Conservation (phyloP, 2,797 vertebrate species). For the Cheirogaleus major region DNA sequence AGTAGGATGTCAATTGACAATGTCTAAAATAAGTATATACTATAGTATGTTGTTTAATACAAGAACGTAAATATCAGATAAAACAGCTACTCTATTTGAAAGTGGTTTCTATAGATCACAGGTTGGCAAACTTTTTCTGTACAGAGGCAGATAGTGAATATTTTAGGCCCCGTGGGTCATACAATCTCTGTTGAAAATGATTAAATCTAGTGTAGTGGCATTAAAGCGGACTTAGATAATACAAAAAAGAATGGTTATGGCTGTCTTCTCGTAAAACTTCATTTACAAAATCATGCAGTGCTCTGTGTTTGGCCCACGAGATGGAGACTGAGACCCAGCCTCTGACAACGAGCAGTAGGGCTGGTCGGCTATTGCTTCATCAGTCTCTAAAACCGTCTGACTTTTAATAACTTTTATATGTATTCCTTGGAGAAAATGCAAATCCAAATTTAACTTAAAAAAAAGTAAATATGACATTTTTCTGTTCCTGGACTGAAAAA, state of each 20-base stretch:
- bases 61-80: background rate
- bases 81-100: background rate
- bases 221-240: background rate
- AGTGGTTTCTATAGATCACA: background rate
- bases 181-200: no score
- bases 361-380: background rate
- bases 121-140: background rate
- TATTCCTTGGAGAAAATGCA: background rate
- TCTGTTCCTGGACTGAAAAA: background rate
- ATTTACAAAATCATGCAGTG: background rate
- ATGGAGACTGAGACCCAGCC: fast-evolving
- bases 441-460: background rate
- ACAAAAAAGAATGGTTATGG: background rate
- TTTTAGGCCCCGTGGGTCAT: background rate
- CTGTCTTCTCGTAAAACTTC: no score
- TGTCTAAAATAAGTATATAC: background rate
- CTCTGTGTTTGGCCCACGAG: fast-evolving
- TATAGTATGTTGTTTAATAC: background rate
- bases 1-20: background rate
- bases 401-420: background rate
- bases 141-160: background rate
- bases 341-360: background rate
- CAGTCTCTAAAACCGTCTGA: background rate
- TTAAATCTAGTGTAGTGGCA: fast-evolving
- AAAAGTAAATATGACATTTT: background rate